Evolutionary conservation across 2,797 vertebrate genomes (phyloP), one percentile per base, ranked within the genome.

Genomic region (Lycodopsis pacificus): DNA sequence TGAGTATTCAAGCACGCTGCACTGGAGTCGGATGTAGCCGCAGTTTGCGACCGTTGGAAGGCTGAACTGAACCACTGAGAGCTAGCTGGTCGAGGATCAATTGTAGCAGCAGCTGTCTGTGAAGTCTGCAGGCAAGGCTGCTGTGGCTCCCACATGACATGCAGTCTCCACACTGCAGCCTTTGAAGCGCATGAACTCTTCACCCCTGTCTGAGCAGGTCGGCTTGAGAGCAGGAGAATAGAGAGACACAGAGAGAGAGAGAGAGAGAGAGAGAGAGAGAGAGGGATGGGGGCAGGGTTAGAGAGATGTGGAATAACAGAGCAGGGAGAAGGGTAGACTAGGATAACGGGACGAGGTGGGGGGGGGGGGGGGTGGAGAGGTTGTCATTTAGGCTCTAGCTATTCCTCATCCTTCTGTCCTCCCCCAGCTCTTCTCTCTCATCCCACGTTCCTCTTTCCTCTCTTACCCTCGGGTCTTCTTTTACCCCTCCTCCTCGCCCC

Each of bases 121-220:
- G 92, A 93, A 93, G 92, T 90, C 91, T 91, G 90, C 91, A 88
- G 90, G 91, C 90, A 76, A 79, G 90, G 87, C 92, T 93, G 91
- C 92, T 91, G 91, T 89, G 89, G 92, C 93, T 94, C 92, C 93
- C 92, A 89, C 90, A 92, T 93, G 93, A 93, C 93, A 94, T 81
- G 88, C 89, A 90, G 90, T 92, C 93, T 93, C 91, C 88, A 92
- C 94, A 93, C 92, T 92, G 91, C 89, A 93, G 90, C 92, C 90
- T 95, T 95, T 95, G 95, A 95, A 95, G 95, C 92, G 79, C 81
- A 83, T 95, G 95, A 95, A 95, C 95, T 95, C 88, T 94, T 95
- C 94, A 95, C 94, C 95, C 91, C 88, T 91, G 94, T 94, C 92
- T 94, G 93, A 95, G 92, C 91, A 91, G 94, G 94, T 95, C 93